Base-by-base conservation (phyloP, 2,797 vertebrate species). In the Anisognathus igniventris region DNA sequence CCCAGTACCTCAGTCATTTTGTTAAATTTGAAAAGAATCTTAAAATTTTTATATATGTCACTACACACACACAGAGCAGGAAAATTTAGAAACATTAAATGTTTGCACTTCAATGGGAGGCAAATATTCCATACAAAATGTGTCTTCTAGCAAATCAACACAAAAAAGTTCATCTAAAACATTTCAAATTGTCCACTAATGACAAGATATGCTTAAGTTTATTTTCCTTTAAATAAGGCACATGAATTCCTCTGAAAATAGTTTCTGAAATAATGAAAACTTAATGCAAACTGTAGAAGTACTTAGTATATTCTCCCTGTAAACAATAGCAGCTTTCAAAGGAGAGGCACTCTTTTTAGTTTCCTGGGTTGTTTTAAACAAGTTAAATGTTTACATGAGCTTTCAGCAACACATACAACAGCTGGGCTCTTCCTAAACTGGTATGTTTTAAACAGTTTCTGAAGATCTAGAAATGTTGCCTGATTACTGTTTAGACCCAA, bases 11-110 rank as follows among this genome's bases (percentile, higher is more conserved):
- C 24, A 60, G 24, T 8, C 3, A n/a, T 66, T 66, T 83, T 54
- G 7, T 27, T 67, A 35, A 33, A 54, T 71, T 66, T n/a, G 8
- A 53, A 75, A 76, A 70, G 1, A 37, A 2, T 42, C 37, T 64
- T 67, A 65, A 79, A 88, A 51, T 48, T 60, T 44, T 72, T 61
- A 27, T 68, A 28, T 64, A 2, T 35, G 3, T 65, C 25, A 83
- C 16, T 70, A 40, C 10, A 24, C 1, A 33, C 20, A 37, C 5
- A 76, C 0, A 50, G 4, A 71, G 4, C 2, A 73, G 14, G 22
- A 83, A 2, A 39, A 24, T 40, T 64, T 48, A 61, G 30, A 74
- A 80, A 53, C 54, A 39, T 10, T 44, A 73, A 73, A 9, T 45
- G 2, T 19, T 90, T 80, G 57, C 19, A n/a, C 14, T 86, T 45